Conservation (phyloP, 2,888 invertebrate genomes). For the Azorinus chamasolen region DNA sequence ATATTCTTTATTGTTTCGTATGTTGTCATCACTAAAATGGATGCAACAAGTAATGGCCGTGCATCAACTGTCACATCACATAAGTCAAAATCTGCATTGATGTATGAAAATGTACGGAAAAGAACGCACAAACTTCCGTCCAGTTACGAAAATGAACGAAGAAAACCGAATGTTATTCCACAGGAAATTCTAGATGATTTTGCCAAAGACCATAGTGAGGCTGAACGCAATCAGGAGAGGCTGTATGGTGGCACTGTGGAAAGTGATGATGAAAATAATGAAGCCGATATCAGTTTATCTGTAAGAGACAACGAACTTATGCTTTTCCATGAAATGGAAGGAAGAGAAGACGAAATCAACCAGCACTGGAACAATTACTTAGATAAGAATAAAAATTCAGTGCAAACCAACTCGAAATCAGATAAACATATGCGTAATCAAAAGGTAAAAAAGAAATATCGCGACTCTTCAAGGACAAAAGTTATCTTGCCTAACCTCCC, state of each 20-base stretch:
- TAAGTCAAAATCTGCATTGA: background rate
- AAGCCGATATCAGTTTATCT: background rate
- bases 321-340: constrained; percentile 28
- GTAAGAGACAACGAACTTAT: constrained; percentile 37
- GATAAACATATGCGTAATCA: background rate
- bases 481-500: background rate
- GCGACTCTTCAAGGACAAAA: background rate
- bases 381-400: constrained; percentile 16
- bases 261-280: background rate
- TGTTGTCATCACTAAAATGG: constrained; percentile 33
- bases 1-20: constrained; percentile 35
- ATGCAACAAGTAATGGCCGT: constrained; percentile 10
- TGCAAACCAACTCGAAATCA: background rate
- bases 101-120: background rate
- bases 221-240: background rate
- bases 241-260: background rate
- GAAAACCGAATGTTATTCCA: background rate
- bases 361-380: constrained; percentile 34
- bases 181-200: constrained; percentile 13
- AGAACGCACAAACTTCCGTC: no score
- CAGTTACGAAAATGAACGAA: no score
- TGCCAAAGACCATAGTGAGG: background rate
- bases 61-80: no score
- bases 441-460: background rate
- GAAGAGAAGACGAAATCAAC: constrained; percentile 38